phyloP scores from a whole-genome alignment of 1,140 invertebrate genomes.

The Archivesica marissinica region DNA sequence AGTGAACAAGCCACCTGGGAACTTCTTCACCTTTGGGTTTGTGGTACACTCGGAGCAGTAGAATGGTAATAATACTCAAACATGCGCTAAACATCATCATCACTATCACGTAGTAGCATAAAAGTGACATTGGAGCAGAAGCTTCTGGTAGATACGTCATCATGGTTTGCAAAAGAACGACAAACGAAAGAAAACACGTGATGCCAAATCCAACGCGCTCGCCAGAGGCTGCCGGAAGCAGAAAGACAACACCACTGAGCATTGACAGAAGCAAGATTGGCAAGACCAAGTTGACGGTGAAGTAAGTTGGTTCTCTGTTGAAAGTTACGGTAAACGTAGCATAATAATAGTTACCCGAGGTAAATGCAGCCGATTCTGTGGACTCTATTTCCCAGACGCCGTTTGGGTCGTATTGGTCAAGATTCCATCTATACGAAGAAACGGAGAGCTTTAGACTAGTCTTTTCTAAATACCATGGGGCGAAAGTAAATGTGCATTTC shows the following conservation, averaged over 20 bases:
- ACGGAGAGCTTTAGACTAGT: not conserved
- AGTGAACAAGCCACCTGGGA: constrained; percentile 26
- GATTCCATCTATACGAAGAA: not conserved
- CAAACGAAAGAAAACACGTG: constrained; percentile 54
- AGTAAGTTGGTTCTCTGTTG: constrained; percentile 14
- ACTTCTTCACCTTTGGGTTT: constrained; percentile 4
- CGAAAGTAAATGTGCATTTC: constrained; percentile 20
- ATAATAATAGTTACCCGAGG: not conserved
- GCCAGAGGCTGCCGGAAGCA: constrained; percentile 47
- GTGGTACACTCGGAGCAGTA: constrained; percentile 35
- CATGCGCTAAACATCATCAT: constrained; percentile 52
- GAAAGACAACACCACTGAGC: constrained; percentile 48
- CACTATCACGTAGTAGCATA: constrained; percentile 59
- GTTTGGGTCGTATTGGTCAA: constrained; percentile 42
- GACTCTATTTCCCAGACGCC: constrained; percentile 19
- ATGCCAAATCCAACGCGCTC: constrained; percentile 53
- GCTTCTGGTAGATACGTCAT: constrained; percentile 55
- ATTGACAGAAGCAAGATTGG: constrained; percentile 31
- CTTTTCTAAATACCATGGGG: constrained; percentile 3
- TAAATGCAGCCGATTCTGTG: not conserved
- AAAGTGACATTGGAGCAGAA: constrained; percentile 53
- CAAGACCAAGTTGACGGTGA: constrained; percentile 35
- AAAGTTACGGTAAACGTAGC: constrained; percentile 16
- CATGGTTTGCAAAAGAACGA: constrained; percentile 53
- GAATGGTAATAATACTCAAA: constrained; percentile 2